A percentile compares a stretch with the other conserved stretches of the same genome.
These are phyloP conservation scores for Matsumyia berberina DNA, from an alignment of 2,888 invertebrate species.

Conservation along the genomic window DNA sequence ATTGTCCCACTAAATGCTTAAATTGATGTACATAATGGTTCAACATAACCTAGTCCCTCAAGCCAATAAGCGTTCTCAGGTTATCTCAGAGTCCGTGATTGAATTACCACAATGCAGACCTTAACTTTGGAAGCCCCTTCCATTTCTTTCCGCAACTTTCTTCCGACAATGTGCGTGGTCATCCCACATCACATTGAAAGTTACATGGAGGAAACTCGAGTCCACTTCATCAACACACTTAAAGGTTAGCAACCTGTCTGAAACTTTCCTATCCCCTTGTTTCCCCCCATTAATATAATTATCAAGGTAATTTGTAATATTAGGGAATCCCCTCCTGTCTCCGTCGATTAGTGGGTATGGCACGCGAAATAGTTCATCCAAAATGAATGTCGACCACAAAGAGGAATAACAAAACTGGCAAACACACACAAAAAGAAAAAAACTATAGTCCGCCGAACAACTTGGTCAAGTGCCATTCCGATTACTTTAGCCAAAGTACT, in stretches of 20 bases:
- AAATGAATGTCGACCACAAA: slow-evolving; percentile 6
- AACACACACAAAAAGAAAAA: not conserved
- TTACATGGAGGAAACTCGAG: not conserved
- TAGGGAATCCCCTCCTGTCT: not conserved
- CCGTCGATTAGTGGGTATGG: not conserved
- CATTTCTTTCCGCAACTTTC: no score
- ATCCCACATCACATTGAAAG: not conserved
- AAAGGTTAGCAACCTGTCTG: no score
- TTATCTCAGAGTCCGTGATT: no score
- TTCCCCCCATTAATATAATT: not conserved
- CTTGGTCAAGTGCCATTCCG: slow-evolving; percentile 35
- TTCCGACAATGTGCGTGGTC: no score
- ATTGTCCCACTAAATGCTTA: no score
- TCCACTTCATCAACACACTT: not conserved
- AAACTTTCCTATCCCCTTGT: no score
- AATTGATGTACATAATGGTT: no score
- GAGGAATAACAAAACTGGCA: not conserved
- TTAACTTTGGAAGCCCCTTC: no score
- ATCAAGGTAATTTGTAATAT: not conserved
- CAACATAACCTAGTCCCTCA: no score
- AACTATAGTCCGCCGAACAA: slow-evolving; percentile 21
- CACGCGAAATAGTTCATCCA: not conserved
- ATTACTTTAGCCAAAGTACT: slow-evolving; percentile 17
- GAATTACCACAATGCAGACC: no score
- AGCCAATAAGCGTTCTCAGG: no score